Base-by-base conservation (phyloP, 2,888 invertebrate genomes). In the Ernsta delagoae region DNA sequence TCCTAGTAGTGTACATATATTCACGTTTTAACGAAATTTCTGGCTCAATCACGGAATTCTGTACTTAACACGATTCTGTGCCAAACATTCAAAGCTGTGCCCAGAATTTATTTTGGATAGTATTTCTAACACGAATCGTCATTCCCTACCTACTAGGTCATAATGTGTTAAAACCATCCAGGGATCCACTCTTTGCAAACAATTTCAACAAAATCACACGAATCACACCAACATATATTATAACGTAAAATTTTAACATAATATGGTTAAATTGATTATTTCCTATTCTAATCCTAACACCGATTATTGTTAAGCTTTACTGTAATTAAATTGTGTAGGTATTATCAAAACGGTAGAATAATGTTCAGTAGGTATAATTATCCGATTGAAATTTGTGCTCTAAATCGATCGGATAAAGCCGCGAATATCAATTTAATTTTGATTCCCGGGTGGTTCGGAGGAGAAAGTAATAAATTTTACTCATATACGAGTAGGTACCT, bases 1-100 rank as follows among this genome's bases (percentile, higher is more conserved):
- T 24, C 24, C 24, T 24, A 24, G 24, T 24, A 39, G 36, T 39
- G n/a, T 54, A 60, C 12, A 34, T 53, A 60, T 60, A 48, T 50
- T 45, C 54, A 54, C 43, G 60, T 66, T 66, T 66, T 53, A 63
- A 63, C 53, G 54, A 63, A 63, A 63, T 54, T 63, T 54, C 54
- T 54, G 39, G 53, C 34, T 39, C 53, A 41, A 63, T 54, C 45
- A 34, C 60, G 12, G 36, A 62, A 16, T 36, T 50, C 12, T 36
- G 61, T 62, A 50, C 36, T 50, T 62, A 59, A 59, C 59, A 62
- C 50, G 36, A 12, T 59, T 50, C 12, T 62, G 50, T 50, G 45
- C 34, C 12, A 34, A 57, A 34, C 3, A n/a, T 64, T 54, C 39
- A 9, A 34, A 56, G 57, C 36, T 31, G 31, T 54, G 36, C 12